Evolutionary conservation across 2,797 vertebrate genomes (phyloP), one percentile per base, ranked within the genome.

Genomic region (Takifugu ocellatus): DNA sequence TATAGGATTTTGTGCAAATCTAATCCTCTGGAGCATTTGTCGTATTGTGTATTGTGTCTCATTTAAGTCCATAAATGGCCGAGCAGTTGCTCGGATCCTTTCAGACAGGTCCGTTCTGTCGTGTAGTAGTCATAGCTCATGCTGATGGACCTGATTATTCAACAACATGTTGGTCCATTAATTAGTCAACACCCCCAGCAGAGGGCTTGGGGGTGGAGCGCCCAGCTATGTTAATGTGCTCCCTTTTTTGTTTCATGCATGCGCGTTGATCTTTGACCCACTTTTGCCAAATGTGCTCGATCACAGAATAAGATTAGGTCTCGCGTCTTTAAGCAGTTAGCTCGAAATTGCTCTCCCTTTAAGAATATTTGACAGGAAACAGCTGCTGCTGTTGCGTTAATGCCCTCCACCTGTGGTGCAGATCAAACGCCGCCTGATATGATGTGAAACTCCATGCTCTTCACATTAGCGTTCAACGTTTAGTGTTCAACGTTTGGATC

Each of bases 111-210:
- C 42, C 44, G 45, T 14, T 33, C 8, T 31, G 25, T 36, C 54
- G 52, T 64, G 68, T 68, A 33, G 16, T 64, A 49, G 25, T 5
- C 48, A 8, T 47, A 36, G 67, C 52, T 54, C n/a, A 54, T 61
- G 65, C 59, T 50, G 66, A 61, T 73, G 70, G 82, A 59, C 57
- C 50, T 50, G 17, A 51, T 70, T 56, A 63, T 66, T 43, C 67
- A 72, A 62, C 31, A 74, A 79, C 74, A 83, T 70, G 69, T 76
- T 74, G 62, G 50, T 46, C 26, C 66, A 84, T 85, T 39, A 85
- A 78, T 84, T 81, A 83, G 56, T 81, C 66, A 61, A 48, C 59
- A n/a, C 8, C 50, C 33, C 68, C 61, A 66, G 63, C 61, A 26
- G 51, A 43, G 50, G 52, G 24, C 71, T 65, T 24, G 29, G 15